Base-by-base conservation (phyloP, 2,888 invertebrate species). In the Trissolcus japonicus region DNA sequence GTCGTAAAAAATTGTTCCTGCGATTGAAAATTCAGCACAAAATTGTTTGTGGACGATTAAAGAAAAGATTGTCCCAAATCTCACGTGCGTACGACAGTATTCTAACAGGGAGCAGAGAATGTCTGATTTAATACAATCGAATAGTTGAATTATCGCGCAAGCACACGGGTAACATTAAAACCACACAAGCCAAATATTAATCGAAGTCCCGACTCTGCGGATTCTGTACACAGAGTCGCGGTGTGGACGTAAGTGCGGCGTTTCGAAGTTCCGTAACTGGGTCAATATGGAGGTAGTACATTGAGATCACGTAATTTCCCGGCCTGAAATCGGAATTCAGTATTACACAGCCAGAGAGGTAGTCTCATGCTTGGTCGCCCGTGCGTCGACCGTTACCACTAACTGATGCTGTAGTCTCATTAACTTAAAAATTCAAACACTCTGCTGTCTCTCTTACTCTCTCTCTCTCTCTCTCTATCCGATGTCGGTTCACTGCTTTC, bases 141-240 rank as follows among this genome's bases (percentile, higher is more conserved):
- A 60, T 40, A 63, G 75, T 72, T 78, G 75, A 78, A 75, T 78
- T 74, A 78, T 71, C 62, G 67, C 55, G 46, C 53, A 51, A 48
- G 67, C 60, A 40, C 67, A 41, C 55, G 59, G 55, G 46, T 46
- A 29, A 55, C 69, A 67, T 78, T 75, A 78, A 75, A 75, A 78
- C 74, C 78, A 50, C 74, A 72, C 67, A 71, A 78, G 71, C 74
- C 75, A 78, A 78, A 78, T 75, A 78, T 75, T 78, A 78, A 78
- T 78, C 75, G 74, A 59, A 75, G 67, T 66, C 62, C 56, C 62
- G 29, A 67, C 62, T 61, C 71, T 71, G 60, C 78, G 71, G 74
- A 72, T 72, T 75, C 71, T 51, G 69, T 71, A 71, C 60, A 74
- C 55, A 72, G 75, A 63, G 16, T 66, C 72, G 72, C 50, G 63